Evolutionary conservation across 2,113 vertebrate species (phyloP).

Genomic region (Protobothrops mucrosquamatus): DNA sequence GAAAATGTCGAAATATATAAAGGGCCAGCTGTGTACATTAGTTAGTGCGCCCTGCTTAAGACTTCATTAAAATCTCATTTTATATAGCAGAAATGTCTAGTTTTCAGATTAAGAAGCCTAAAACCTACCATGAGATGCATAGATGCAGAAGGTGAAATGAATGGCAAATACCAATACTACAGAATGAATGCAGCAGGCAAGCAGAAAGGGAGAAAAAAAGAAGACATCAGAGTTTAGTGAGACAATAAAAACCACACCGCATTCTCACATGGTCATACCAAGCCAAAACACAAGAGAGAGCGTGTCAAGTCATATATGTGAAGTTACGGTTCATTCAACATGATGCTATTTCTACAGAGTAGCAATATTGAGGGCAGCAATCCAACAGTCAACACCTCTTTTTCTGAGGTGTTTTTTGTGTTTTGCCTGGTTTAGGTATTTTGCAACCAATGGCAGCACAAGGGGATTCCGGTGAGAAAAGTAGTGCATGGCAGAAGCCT

Average conservation of each 20-base stretch:
- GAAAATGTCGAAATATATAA: neutral
- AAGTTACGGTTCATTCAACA: neutral
- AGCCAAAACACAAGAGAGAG: constrained; percentile 31
- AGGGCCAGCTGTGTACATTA: neutral
- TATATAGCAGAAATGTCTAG: constrained; percentile 52
- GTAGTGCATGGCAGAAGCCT: neutral
- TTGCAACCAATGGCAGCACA: neutral
- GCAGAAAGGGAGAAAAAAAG: constrained; percentile 60
- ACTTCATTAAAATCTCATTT: constrained; percentile 49
- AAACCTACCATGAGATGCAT: constrained; percentile 75
- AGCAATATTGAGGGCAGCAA: neutral
- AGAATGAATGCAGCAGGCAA: constrained; percentile 72
- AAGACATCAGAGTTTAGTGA: constrained; percentile 69
- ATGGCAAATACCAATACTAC: constrained; percentile 75
- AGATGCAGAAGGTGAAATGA: constrained; percentile 76
- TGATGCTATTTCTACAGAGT: neutral
- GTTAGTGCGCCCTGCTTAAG: neutral
- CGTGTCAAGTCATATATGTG: neutral
- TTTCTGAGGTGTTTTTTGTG: neutral
- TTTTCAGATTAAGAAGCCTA: constrained; percentile 59
- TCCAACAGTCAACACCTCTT: neutral
- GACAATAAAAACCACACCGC: constrained; percentile 35
- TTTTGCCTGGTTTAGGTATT: neutral
- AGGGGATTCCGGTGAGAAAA: neutral
- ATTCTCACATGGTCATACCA: constrained; percentile 20